Percentiles rank a stretch among this genome's conserved stretches.
Evolutionary conservation across 2,888 invertebrate genomes (phyloP).

Genomic region (Agrotis ipsilon): DNA sequence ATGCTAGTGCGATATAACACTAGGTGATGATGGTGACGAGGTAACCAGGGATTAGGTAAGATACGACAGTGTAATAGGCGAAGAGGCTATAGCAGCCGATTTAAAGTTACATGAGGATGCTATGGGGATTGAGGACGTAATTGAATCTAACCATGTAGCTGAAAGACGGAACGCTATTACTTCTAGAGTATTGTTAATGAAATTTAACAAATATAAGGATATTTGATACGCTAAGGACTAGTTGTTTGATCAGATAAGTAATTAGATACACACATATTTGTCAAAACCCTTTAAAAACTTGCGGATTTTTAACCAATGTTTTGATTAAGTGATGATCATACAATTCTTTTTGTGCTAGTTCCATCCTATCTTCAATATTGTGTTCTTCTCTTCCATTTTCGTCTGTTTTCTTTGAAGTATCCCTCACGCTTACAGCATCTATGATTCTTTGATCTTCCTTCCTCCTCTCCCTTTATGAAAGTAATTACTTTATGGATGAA

Average conservation of each 20-base stretch:
- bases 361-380: background rate
- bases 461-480: no score
- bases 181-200: background rate
- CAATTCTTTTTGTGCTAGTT: background rate
- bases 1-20: conserved; percentile 43
- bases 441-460: no score
- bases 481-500: no score
- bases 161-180: background rate
- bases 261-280: no score
- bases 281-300: no score
- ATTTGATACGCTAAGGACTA: no score
- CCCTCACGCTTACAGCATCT: no score
- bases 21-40: conserved; percentile 28
- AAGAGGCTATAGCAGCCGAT: conserved; percentile 1
- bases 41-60: conserved; percentile 42
- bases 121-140: background rate
- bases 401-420: background rate
- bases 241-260: no score
- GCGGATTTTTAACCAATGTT: no score
- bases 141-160: background rate
- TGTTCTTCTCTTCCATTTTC: background rate
- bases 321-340: no score
- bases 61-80: conserved; percentile 17
- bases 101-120: background rate
- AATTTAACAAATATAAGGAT: background rate